Percentiles rank a stretch among this genome's conserved stretches.
Evolutionary conservation across 2,888 invertebrate species (phyloP).

Genomic region (Oscheius sp.): DNA sequence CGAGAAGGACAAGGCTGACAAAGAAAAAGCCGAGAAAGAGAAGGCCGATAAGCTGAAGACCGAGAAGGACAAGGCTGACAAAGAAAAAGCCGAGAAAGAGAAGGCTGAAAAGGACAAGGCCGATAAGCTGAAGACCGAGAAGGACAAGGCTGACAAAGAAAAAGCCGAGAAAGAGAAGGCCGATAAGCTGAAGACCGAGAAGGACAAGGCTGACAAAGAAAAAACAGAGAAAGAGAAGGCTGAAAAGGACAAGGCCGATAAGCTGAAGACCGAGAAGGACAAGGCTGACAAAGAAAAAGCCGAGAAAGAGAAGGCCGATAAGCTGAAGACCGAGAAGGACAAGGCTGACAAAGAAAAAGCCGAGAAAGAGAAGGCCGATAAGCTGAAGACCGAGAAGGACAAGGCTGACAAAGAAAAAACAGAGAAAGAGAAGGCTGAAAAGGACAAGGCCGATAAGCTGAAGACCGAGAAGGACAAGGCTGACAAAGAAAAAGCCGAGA

Average conservation of each 20-base stretch:
- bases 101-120: conserved; percentile 25
- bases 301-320: neutral
- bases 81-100: conserved; percentile 30
- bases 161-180: conserved; percentile 30
- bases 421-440: neutral
- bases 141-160: conserved; percentile 20
- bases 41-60: conserved; percentile 30
- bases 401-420: conserved; percentile 10
- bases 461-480: conserved; percentile 16
- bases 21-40: conserved; percentile 34
- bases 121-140: conserved; percentile 14
- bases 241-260: neutral
- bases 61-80: conserved; percentile 27
- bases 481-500: conserved; percentile 3
- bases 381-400: conserved; percentile 6
- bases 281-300: conserved; percentile 1
- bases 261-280: conserved; percentile 20
- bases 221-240: neutral
- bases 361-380: conserved; percentile 11
- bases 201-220: conserved; percentile 14
- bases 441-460: neutral
- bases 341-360: conserved; percentile 14
- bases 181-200: conserved; percentile 9
- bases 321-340: conserved; percentile 13
- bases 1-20: conserved; percentile 24